Evolutionary conservation across 2,888 invertebrate genomes (phyloP).

Genomic region (Lottia gigantea): DNA sequence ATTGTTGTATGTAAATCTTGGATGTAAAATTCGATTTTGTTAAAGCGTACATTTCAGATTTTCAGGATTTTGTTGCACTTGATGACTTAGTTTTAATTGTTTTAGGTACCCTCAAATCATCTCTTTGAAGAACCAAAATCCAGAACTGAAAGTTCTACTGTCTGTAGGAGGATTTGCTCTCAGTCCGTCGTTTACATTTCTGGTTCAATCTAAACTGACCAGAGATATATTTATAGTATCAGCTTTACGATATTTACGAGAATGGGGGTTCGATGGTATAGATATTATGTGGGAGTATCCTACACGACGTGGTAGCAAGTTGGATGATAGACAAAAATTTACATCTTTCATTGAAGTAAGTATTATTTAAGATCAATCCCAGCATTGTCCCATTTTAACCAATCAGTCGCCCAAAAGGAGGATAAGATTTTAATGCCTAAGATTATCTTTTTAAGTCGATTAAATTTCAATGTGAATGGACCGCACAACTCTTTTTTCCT

Average conservation of each 20-base stretch:
- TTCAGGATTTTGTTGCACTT: no score
- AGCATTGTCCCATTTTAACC: no score
- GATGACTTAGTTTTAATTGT: background rate
- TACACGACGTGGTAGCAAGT: background rate
- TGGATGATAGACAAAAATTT: background rate
- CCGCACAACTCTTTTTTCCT: no score
- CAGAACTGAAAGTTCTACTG: background rate
- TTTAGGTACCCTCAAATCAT: background rate
- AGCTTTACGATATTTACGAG: background rate
- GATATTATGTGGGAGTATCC: slow-evolving; percentile 9
- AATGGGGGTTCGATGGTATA: slow-evolving; percentile 1
- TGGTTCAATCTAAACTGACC: background rate
- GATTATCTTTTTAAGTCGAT: no score
- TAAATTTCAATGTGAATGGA: no score
- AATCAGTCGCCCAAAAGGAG: no score
- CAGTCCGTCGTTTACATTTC: background rate
- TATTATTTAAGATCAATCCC: no score
- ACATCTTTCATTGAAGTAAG: background rate
- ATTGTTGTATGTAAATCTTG: no score
- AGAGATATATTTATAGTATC: slow-evolving; percentile 8
- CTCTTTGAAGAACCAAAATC: background rate
- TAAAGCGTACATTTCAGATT: no score
- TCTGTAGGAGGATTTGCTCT: slow-evolving; percentile 1
- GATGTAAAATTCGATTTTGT: no score
- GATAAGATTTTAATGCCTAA: no score